phyloP scores from a whole-genome alignment of 2,113 vertebrate genomes.

The Amazona vittata region DNA sequence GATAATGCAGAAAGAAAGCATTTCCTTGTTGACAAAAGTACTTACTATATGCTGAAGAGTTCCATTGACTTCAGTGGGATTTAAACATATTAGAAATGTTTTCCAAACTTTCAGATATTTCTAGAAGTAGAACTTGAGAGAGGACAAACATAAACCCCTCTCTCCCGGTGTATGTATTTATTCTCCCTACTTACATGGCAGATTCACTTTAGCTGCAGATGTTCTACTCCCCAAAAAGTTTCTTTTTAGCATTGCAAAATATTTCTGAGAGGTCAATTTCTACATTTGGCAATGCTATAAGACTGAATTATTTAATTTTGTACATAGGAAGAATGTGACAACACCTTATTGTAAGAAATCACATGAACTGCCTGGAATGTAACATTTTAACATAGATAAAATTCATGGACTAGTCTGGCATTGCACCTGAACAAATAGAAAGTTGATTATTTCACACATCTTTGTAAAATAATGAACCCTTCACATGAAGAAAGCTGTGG shows the following conservation, averaged over 20 bases:
- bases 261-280: background rate
- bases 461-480: background rate
- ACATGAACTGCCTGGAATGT: background rate
- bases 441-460: background rate
- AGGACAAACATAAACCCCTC: background rate
- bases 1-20: background rate
- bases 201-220: background rate
- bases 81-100: background rate
- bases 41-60: background rate
- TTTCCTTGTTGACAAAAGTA: background rate
- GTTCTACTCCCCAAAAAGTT: background rate
- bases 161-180: background rate
- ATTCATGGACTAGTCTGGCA: background rate
- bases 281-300: background rate
- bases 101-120: background rate
- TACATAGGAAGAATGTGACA: background rate
- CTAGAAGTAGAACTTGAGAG: background rate
- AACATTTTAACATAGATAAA: background rate
- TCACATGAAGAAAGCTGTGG: background rate
- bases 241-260: background rate
- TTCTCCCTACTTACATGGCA: background rate
- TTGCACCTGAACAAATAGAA: background rate
- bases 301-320: background rate
- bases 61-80: background rate
- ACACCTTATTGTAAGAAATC: background rate